These are phyloP conservation scores for Cladorhizidae sp. DNA, from an alignment of 37 sponge, comb jelly and placozoan species.

Conservation along the genomic window DNA sequence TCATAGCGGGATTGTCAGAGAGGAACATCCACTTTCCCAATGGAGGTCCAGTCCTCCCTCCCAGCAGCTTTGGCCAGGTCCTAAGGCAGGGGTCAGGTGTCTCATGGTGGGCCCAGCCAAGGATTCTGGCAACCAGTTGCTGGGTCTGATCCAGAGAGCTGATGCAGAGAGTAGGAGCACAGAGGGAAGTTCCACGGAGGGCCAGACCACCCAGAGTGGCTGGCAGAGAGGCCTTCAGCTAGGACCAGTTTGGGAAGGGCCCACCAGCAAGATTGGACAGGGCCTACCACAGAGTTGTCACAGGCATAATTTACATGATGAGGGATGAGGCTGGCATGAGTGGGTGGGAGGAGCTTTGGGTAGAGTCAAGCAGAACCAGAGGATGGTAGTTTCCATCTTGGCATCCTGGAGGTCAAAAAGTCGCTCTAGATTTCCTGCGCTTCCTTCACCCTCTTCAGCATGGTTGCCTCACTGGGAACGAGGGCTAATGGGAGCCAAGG, in stretches of 20 bases:
- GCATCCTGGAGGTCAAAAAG: background rate
- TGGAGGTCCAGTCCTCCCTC: background rate
- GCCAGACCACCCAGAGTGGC: background rate
- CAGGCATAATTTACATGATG: background rate
- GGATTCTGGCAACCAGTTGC: background rate
- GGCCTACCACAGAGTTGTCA: background rate
- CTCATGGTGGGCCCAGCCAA: background rate
- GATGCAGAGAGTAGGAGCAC: constrained; percentile 2
- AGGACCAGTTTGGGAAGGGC: no score
- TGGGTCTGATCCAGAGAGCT: background rate
- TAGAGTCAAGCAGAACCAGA: background rate
- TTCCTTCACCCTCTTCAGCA: no score
- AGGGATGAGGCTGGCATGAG: background rate
- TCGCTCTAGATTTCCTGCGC: background rate
- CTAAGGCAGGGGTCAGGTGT: background rate
- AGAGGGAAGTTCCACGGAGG: background rate
- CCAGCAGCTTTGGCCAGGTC: background rate
- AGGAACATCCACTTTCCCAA: background rate
- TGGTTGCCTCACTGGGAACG: background rate
- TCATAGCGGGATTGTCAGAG: background rate
- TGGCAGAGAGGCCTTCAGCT: constrained; percentile 5
- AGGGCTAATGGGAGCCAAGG: constrained; percentile 5
- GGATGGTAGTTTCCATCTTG: constrained; percentile 1
- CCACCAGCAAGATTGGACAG: background rate
- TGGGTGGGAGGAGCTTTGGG: background rate